phyloP scores from a whole-genome alignment of 1,140 invertebrate genomes.

The Diorhabda elongata region DNA sequence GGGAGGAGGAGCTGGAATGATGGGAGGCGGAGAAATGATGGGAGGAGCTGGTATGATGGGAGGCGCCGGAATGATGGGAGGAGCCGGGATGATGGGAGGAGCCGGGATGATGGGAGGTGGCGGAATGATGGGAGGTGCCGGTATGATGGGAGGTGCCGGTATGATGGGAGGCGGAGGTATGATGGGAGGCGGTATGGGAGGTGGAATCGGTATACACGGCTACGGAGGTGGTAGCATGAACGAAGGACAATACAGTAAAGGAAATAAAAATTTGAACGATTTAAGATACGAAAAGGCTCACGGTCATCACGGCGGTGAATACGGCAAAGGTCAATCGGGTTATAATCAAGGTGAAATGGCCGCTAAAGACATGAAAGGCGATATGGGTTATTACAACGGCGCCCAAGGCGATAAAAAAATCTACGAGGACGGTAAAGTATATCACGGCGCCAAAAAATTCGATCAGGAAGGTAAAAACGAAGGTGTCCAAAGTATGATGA shows the following conservation, averaged over 20 bases:
- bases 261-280: slow-evolving; percentile 53
- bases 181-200: slow-evolving; percentile 12
- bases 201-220: slow-evolving; percentile 13
- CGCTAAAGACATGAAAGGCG: slow-evolving; percentile 52
- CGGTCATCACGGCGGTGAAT: slow-evolving; percentile 52
- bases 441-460: slow-evolving; percentile 52
- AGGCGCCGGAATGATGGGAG: slow-evolving; percentile 11
- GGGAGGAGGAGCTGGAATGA: slow-evolving; percentile 3
- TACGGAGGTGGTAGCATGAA: slow-evolving; percentile 50
- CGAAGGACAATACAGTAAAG: slow-evolving; percentile 53
- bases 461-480: slow-evolving; percentile 56
- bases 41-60: slow-evolving; percentile 8
- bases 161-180: slow-evolving; percentile 11
- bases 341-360: slow-evolving; percentile 50
- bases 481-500: slow-evolving; percentile 51
- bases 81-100: slow-evolving; percentile 10
- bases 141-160: slow-evolving; percentile 5
- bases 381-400: slow-evolving; percentile 54
- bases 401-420: slow-evolving; percentile 55
- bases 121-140: slow-evolving; percentile 7
- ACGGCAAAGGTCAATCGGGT: slow-evolving; percentile 52
- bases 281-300: slow-evolving; percentile 50
- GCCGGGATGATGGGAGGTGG: slow-evolving; percentile 26
- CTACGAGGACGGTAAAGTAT: slow-evolving; percentile 54
- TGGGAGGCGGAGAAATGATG: slow-evolving; percentile 3